These are phyloP conservation scores for Thamnophis elegans DNA, from an alignment of 2,797 vertebrate species.

Conservation along the genomic window DNA sequence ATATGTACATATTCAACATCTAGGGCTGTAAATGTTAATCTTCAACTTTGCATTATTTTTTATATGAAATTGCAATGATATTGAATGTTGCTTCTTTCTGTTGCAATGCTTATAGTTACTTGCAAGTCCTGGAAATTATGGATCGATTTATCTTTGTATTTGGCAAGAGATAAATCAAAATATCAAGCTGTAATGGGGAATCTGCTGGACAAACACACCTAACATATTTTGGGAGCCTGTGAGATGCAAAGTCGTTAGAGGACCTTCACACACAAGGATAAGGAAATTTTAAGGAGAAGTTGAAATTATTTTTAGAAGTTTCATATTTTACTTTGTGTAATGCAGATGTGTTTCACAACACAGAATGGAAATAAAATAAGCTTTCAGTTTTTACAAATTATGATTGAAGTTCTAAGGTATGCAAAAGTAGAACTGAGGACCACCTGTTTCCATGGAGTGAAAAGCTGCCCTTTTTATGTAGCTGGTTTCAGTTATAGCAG, in stretches of 20 bases:
- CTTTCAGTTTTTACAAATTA: background rate
- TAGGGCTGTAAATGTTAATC: slow-evolving; percentile 41
- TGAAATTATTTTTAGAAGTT: background rate
- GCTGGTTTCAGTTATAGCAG: background rate
- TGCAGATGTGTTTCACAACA: background rate
- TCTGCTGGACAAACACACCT: background rate
- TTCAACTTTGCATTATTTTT: background rate
- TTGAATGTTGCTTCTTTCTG: background rate
- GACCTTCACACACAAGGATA: background rate
- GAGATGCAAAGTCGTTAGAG: background rate
- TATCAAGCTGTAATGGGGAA: background rate
- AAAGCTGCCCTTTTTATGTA: background rate
- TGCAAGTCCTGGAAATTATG: background rate
- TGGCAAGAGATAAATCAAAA: background rate
- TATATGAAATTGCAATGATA: background rate
- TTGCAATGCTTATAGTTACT: background rate
- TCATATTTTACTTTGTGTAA: background rate
- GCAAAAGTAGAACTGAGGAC: background rate
- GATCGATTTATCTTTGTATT: background rate
- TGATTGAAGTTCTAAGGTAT: background rate
- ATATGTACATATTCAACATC: slow-evolving; percentile 4
- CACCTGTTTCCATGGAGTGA: background rate
- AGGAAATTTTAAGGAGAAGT: background rate
- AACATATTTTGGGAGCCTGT: background rate
- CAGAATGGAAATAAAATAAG: background rate